A percentile compares a stretch with the other conserved stretches of the same genome.
These are phyloP conservation scores for Pyrgus malvae DNA, from an alignment of 2,888 invertebrate genomes.

Conservation along the genomic window DNA sequence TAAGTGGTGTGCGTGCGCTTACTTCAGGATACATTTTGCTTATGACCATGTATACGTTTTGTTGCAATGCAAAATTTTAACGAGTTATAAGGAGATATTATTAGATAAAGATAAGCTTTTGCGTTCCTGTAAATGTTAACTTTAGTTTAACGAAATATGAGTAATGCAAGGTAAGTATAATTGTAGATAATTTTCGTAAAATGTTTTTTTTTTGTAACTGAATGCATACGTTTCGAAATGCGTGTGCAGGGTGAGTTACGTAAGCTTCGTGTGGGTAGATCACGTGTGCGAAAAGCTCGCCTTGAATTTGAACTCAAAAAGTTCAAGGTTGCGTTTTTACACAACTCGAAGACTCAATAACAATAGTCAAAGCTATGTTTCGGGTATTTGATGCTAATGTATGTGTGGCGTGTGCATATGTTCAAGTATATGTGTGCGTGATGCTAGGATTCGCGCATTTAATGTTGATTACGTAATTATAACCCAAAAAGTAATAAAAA, in stretches of 20 bases:
- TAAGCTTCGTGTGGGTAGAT: constrained; percentile 56
- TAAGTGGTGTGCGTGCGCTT: background rate
- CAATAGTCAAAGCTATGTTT: constrained; percentile 54
- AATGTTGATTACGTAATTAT: constrained; percentile 29
- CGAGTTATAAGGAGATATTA: background rate
- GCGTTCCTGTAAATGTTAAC: too few species aligned
- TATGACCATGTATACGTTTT: background rate
- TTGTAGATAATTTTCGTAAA: background rate
- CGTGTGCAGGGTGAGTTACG: constrained; percentile 51
- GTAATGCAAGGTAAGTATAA: too few species aligned
- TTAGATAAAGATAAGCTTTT: too few species aligned
- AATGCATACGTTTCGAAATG: background rate
- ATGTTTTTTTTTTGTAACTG: background rate
- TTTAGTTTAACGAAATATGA: background rate
- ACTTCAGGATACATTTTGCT: background rate
- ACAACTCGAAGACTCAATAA: constrained; percentile 53
- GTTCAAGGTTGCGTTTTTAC: constrained; percentile 80
- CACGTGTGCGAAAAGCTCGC: constrained; percentile 63
- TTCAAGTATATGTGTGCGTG: constrained; percentile 32
- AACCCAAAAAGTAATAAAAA: background rate
- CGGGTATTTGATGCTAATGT: too few species aligned
- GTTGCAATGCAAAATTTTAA: background rate
- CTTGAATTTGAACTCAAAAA: constrained; percentile 73
- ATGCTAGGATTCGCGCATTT: constrained; percentile 30
- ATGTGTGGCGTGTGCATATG: constrained; percentile 31